A percentile compares a stretch with the other conserved stretches of the same genome.
These are phyloP conservation scores for Sigmodon hispidus DNA, from an alignment of 2,113 vertebrate species.

Conservation along the genomic window DNA sequence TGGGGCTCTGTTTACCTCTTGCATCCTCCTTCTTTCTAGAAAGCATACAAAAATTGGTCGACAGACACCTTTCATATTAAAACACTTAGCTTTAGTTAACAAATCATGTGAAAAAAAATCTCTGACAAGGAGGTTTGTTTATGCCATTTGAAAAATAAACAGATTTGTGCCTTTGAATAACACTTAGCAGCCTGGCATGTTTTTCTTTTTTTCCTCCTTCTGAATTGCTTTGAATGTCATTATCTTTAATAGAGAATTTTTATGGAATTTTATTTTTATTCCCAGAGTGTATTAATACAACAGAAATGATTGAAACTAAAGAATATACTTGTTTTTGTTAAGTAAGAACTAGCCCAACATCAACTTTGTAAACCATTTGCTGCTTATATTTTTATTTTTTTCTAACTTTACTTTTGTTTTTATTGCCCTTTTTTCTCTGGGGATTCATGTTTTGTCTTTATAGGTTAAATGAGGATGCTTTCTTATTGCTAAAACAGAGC, in stretches of 20 bases:
- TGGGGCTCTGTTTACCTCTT: slow-evolving; percentile 75
- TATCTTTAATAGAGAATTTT: slow-evolving; percentile 64
- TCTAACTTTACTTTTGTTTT: slow-evolving; percentile 40
- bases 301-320: slow-evolving; percentile 59
- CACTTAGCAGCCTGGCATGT: slow-evolving; percentile 25
- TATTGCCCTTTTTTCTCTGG: slow-evolving; percentile 60
- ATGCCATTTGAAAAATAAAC: slow-evolving; percentile 67
- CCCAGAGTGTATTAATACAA: slow-evolving; percentile 42
- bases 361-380: slow-evolving; percentile 65
- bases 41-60: slow-evolving; percentile 62
- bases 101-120: slow-evolving; percentile 55
- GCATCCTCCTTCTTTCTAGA: slow-evolving; percentile 73
- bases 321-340: slow-evolving; percentile 47
- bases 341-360: slow-evolving; percentile 43
- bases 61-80: slow-evolving; percentile 59
- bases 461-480: slow-evolving; percentile 62
- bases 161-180: slow-evolving; percentile 48
- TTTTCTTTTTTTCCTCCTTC: background rate
- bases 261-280: slow-evolving; percentile 60
- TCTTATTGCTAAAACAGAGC: slow-evolving; percentile 49
- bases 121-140: slow-evolving; percentile 57
- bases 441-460: slow-evolving; percentile 68
- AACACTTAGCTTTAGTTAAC: slow-evolving; percentile 61
- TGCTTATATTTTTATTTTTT: slow-evolving; percentile 57
- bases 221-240: slow-evolving; percentile 58